Base-by-base conservation (phyloP, 30 jellyfish, hydroid and myxozoan genomes). In the Aurelia coerulea region DNA sequence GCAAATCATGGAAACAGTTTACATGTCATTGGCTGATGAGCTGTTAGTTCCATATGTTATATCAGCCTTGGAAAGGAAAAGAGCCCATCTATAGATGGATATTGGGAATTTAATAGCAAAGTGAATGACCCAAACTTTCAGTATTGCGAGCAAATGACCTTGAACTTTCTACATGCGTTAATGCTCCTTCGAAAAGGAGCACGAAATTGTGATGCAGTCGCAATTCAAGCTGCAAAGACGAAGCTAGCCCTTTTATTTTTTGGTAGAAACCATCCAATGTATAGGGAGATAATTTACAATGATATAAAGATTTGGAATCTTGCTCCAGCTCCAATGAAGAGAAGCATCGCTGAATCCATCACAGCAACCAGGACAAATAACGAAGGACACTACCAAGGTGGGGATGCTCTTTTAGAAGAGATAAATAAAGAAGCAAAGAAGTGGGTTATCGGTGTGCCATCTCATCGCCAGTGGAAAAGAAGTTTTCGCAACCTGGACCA, bases 1-100 rank as follows among this genome's bases (percentile, higher is more conserved):
- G 85, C 72, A 80, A 10, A 17, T 51, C 2, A 1, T 80, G 5
- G 86, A 80, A 67, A 66, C 39, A 1, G 32, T 11, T 16, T 80
- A 64, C 64, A 1, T 80, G 10, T 77, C 85, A n/a, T 64, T 80
- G 5, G 74, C 6, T 9, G 84, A 64, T n/a, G 90, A 80, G 37
- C 16, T 80, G 11, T 64, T 80, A 7, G 29, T 68, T 14, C 85
- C 74, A 2, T 80, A 80, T 41, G 76, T 63, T 13, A 1, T 56
- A 4, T 5, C 14, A 39, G 10, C 63, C 17, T 12, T 31, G 65
- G 14, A 70, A 33, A 39, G 31, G 31, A 37, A 2, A 39, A 15
- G 31, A 1, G 3, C 3, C 81, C 81, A 32, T 37, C 46, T 1
- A 4, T 37, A 4, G 4, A 37, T 2, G 64, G 39, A 9, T 71